These are phyloP conservation scores for Egretta garzetta DNA, from an alignment of 2,113 vertebrate species.

Conservation along the genomic window DNA sequence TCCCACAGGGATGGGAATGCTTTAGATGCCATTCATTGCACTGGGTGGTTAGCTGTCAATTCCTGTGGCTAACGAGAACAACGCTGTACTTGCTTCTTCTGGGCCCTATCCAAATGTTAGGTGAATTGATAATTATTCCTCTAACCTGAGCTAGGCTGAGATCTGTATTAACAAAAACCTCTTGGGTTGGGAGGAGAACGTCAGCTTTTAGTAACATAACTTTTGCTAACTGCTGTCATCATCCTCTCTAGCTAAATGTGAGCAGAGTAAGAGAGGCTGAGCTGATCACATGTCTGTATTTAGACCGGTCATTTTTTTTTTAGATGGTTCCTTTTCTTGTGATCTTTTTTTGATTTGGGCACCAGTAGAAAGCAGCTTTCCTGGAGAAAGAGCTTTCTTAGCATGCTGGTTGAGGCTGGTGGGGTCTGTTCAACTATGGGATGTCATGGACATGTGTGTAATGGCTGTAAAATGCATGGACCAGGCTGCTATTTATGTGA, in stretches of 20 bases:
- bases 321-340: not conserved
- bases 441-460: conserved; percentile 20
- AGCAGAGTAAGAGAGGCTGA: not conserved
- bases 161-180: not conserved
- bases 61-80: not conserved
- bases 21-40: conserved; percentile 18
- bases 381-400: conserved; percentile 29
- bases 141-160: not conserved
- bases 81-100: not conserved
- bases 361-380: conserved; percentile 27
- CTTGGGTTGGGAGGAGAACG: not conserved
- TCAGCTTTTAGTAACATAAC: not conserved
- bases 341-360: not conserved
- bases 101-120: not conserved
- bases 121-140: not conserved
- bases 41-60: conserved; percentile 26
- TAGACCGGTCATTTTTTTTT: not conserved
- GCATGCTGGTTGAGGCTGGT: not conserved
- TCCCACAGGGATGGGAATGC: conserved; percentile 10
- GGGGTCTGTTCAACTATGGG: conserved; percentile 11
- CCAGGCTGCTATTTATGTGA: not conserved
- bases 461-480: conserved; percentile 53
- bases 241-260: not conserved
- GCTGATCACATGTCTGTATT: not conserved
- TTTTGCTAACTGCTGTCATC: not conserved